phyloP scores from a whole-genome alignment of 2,888 invertebrate genomes.

The Branchinecta sandiegonensis region DNA sequence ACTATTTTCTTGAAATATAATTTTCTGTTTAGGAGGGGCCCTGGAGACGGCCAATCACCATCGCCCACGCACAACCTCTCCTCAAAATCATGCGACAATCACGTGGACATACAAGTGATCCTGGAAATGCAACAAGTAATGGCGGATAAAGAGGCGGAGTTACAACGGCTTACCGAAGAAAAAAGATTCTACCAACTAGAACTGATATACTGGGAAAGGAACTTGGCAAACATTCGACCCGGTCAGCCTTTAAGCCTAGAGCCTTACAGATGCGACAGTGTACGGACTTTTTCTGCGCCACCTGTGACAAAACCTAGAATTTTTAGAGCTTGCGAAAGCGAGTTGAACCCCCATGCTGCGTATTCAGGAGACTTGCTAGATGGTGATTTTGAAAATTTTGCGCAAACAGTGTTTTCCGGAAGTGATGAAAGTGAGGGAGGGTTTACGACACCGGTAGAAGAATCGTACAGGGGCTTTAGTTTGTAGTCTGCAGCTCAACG shows the following conservation, averaged over 20 bases:
- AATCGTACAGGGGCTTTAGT: neutral
- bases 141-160: slow-evolving; percentile 44
- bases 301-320: slow-evolving; percentile 23
- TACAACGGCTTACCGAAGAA: slow-evolving; percentile 43
- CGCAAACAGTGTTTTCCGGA: slow-evolving; percentile 1
- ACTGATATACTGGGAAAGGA: slow-evolving; percentile 26
- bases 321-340: neutral
- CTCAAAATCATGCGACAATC: slow-evolving; percentile 20
- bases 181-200: slow-evolving; percentile 44
- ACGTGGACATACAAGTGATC: slow-evolving; percentile 36
- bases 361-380: slow-evolving; percentile 7
- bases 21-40: slow-evolving; percentile 20
- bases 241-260: slow-evolving; percentile 21
- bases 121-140: slow-evolving; percentile 42
- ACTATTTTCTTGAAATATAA: neutral
- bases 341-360: neutral
- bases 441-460: neutral
- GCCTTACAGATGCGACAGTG: slow-evolving; percentile 17
- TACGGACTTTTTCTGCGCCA: slow-evolving; percentile 22
- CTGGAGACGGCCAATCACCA: slow-evolving; percentile 24
- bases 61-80: slow-evolving; percentile 15
- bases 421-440: slow-evolving; percentile 10
- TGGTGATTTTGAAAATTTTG: neutral
- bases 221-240: slow-evolving; percentile 23
- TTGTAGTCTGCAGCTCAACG: neutral